phyloP scores from a whole-genome alignment of 2,888 invertebrate species.

The Xylocampa areola region DNA sequence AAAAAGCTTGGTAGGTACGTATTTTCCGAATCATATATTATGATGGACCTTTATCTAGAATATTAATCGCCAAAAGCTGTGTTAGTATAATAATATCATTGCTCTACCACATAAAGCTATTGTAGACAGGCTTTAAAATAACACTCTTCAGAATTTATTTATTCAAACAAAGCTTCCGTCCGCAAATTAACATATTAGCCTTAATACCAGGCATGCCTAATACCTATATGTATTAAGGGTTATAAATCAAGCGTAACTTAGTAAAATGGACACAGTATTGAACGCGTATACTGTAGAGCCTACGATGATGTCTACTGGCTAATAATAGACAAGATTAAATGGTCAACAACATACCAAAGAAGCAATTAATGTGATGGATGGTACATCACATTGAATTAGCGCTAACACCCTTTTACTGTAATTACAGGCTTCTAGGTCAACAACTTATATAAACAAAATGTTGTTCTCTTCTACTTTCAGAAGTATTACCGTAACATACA shows the following conservation, averaged over 20 bases:
- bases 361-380: conserved; percentile 41
- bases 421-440: conserved; percentile 23
- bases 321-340: conserved; percentile 34
- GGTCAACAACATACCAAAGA: conserved; percentile 42
- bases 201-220: conserved; percentile 28
- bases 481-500: conserved; percentile 3
- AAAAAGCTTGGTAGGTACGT: conserved; percentile 2
- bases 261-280: conserved; percentile 8
- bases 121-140: conserved; percentile 9
- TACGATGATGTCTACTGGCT: conserved; percentile 2
- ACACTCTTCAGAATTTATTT: conserved; percentile 27
- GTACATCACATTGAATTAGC: conserved; percentile 39
- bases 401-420: conserved; percentile 24
- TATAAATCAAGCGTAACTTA: conserved; percentile 11
- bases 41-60: conserved; percentile 11
- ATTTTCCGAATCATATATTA: conserved; percentile 12
- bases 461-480: neutral
- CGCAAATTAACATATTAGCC: conserved; percentile 36
- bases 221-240: conserved; percentile 24
- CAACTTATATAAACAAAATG: conserved; percentile 16
- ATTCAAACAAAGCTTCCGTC: conserved; percentile 36
- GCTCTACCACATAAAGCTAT: conserved; percentile 4
- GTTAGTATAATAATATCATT: conserved; percentile 16
- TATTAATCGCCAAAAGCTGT: conserved; percentile 5
- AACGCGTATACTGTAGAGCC: conserved; percentile 1